Percentiles rank a stretch among this genome's conserved stretches.
These are phyloP conservation scores for Pygmarrhopalites habei DNA, from an alignment of 1,140 invertebrate species.

Conservation along the genomic window DNA sequence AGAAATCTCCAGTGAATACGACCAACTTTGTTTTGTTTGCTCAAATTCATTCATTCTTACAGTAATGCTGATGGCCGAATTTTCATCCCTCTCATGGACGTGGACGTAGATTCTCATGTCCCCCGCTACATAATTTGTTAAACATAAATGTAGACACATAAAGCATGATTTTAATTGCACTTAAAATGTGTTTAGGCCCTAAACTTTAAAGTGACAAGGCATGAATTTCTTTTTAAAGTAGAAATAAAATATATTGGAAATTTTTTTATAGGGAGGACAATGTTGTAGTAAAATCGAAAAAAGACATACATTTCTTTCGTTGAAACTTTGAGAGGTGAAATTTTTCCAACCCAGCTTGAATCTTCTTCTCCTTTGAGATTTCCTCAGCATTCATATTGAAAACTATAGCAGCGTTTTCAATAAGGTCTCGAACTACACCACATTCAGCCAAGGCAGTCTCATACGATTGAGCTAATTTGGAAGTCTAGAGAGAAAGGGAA, in stretches of 20 bases:
- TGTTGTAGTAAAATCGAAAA: too few species aligned
- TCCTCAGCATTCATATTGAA: slow-evolving; percentile 55
- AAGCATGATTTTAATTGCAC: too few species aligned
- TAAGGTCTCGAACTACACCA: slow-evolving; percentile 61
- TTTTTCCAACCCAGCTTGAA: slow-evolving; percentile 60
- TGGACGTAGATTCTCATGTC: slow-evolving; percentile 76
- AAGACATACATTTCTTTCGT: too few species aligned
- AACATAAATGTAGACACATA: too few species aligned
- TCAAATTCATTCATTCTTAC: slow-evolving; percentile 24
- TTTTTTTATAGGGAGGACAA: too few species aligned
- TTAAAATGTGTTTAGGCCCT: too few species aligned
- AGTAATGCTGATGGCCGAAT: slow-evolving; percentile 34
- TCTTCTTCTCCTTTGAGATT: slow-evolving; percentile 59
- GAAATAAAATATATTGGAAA: too few species aligned
- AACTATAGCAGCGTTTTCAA: slow-evolving; percentile 52
- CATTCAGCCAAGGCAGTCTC: slow-evolving; percentile 47
- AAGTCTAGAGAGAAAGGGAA: slow-evolving; percentile 15
- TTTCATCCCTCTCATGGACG: slow-evolving; percentile 43
- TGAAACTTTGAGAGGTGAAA: too few species aligned
- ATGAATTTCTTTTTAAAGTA: too few species aligned
- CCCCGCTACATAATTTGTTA: too few species aligned
- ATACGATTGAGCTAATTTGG: slow-evolving; percentile 20
- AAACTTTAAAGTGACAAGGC: too few species aligned
- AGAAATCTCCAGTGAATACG: slow-evolving; percentile 5
- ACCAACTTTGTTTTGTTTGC: not conserved